Conservation (phyloP, 2,797 vertebrate genomes). For the Anas acuta region DNA sequence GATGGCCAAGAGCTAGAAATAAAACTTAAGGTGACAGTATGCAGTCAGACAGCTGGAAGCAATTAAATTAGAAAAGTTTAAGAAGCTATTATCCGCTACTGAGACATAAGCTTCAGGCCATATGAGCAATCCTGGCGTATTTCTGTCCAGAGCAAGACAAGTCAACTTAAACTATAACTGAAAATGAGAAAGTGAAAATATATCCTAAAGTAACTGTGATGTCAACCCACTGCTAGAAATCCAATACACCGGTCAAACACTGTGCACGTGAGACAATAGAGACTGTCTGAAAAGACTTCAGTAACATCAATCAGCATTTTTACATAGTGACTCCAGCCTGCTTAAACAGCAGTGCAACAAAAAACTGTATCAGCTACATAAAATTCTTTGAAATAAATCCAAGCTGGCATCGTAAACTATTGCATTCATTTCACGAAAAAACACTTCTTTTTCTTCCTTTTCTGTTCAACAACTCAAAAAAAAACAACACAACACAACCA, state of each 20-base stretch:
- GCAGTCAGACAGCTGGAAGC: background rate
- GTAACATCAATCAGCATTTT: background rate
- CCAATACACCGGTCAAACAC: background rate
- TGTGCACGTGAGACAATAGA: fast-evolving
- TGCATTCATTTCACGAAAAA: background rate
- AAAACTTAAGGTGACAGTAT: background rate
- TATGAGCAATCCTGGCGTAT: background rate
- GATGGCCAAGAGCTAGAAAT: background rate
- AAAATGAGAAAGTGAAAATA: background rate
- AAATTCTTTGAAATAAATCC: background rate
- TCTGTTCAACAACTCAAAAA: background rate
- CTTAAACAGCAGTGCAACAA: background rate
- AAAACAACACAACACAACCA: background rate
- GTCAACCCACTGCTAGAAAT: background rate
- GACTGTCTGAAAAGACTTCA: background rate
- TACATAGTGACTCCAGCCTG: background rate
- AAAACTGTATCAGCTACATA: background rate
- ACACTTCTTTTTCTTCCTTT: background rate
- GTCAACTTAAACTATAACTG: background rate
- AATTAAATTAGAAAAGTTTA: background rate
- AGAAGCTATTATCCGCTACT: background rate
- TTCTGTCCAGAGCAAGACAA: background rate
- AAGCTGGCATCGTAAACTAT: background rate
- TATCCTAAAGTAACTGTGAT: background rate
- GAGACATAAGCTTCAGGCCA: background rate